Base-by-base conservation (phyloP, 2,113 vertebrate species). In the Scopus umbretta region DNA sequence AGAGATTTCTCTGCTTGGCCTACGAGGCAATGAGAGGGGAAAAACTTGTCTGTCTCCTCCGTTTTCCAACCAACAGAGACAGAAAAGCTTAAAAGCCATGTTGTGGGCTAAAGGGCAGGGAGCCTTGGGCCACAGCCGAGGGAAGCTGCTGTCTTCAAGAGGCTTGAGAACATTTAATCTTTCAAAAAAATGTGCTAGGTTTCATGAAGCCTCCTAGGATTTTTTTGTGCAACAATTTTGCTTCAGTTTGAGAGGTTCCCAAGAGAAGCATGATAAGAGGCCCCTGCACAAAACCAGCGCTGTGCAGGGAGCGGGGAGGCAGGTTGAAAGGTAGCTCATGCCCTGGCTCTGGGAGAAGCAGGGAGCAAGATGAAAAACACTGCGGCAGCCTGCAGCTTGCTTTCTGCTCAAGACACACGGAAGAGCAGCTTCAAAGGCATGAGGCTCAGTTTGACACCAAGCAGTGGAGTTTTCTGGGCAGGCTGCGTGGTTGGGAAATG, bases 341-440 rank as follows among this genome's bases (percentile, higher is more conserved):
- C 63, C 56, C 68, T 1, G 11, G 83, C 91, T 74, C 65, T 43
- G 80, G 86, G 91, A 94, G 86, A 79, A 80, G 80, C 78, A 56
- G 88, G 70, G 86, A 89, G 63, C 43, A 53, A 94, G 97, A 96
- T 85, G 74, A 95, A 92, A 97, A 86, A 27, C 70, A 8, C 13
- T 0, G 4, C 1, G 20, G 94, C 92, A 91, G 89, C 91, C 86
- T 86, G 88, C 78, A 80, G 92, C 85, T 90, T 38, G 22, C 70
- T 85, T 63, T 83, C 83, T 84, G 88, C 91, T 86, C 71, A 16
- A 78, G 80, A 78, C 94, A 89, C 76, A 29, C 36, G 70, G 56
- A 92, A 71, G 38, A 87, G 70, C 16, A 26, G 89, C 95, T 95
- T 94, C 92, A 97, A 96, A 94, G 86, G 73, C 82, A 36, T 8